Evolutionary conservation across 2,113 vertebrate species (phyloP).

Genomic region (Pterocles burchelli): DNA sequence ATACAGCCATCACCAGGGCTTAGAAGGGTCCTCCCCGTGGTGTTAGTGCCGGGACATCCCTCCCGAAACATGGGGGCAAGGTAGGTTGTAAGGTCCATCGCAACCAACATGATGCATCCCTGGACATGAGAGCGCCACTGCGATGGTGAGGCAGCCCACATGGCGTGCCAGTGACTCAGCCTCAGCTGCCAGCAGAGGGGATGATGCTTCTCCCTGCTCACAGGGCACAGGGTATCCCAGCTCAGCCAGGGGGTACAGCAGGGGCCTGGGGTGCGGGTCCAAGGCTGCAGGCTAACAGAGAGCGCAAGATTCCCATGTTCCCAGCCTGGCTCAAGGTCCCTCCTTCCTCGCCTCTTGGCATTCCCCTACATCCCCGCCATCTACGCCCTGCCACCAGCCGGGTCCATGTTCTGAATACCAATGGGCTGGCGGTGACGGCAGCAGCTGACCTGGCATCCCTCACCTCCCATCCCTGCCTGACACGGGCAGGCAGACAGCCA

Average conservation of each 20-base stretch:
- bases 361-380: neutral
- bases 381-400: neutral
- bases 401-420: neutral
- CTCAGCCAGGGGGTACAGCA: neutral
- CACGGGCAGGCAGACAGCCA: neutral
- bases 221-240: neutral
- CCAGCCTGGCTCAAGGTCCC: rapidly evolving
- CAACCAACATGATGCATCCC: neutral
- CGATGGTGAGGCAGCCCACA: neutral
- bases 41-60: neutral
- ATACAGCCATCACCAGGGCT: rapidly evolving
- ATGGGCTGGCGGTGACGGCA: rapidly evolving
- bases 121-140: neutral
- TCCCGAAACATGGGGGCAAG: rapidly evolving
- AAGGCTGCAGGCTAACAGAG: neutral
- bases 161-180: neutral
- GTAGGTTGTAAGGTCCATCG: neutral
- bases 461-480: neutral
- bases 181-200: neutral
- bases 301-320: neutral
- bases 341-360: neutral
- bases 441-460: neutral
- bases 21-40: neutral
- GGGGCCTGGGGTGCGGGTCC: neutral
- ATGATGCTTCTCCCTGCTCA: neutral